Conservation (phyloP, 2,797 vertebrate species). For the Neoniphon sammara region DNA sequence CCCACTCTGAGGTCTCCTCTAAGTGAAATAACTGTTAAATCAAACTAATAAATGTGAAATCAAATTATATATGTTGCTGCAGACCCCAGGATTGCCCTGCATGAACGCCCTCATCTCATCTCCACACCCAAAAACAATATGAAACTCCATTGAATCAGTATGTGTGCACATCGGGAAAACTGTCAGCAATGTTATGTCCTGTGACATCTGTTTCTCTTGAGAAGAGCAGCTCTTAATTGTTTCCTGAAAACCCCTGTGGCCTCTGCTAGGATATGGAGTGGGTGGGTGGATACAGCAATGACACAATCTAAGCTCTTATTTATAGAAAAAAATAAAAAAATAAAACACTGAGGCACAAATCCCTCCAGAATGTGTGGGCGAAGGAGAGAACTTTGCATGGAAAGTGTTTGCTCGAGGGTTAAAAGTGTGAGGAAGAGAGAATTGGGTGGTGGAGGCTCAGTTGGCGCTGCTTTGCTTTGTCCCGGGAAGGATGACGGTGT, state of each 20-base stretch:
- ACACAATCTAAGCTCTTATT: conserved; percentile 8
- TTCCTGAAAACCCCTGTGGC: neutral
- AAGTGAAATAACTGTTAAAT: no score
- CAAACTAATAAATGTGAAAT: no score
- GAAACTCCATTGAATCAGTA: no score
- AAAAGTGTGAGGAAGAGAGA: neutral
- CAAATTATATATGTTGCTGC: no score
- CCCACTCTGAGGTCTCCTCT: no score
- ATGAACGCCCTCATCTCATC: neutral
- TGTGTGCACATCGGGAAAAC: neutral
- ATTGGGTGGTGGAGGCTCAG: neutral
- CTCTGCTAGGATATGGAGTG: neutral
- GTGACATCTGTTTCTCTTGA: neutral
- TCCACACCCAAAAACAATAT: neutral
- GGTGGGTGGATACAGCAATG: neutral
- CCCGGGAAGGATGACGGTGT: conserved; percentile 33
- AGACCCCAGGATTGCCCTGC: no score
- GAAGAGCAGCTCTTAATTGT: neutral
- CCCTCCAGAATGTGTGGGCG: neutral
- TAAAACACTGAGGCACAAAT: conserved; percentile 10
- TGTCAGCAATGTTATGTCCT: neutral
- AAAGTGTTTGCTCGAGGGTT: conserved; percentile 4
- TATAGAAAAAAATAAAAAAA: conserved; percentile 2
- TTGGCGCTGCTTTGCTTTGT: conserved; percentile 10
- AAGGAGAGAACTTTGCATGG: neutral